phyloP scores from a whole-genome alignment of 2,797 vertebrate species.

The Myotis planiceps region DNA sequence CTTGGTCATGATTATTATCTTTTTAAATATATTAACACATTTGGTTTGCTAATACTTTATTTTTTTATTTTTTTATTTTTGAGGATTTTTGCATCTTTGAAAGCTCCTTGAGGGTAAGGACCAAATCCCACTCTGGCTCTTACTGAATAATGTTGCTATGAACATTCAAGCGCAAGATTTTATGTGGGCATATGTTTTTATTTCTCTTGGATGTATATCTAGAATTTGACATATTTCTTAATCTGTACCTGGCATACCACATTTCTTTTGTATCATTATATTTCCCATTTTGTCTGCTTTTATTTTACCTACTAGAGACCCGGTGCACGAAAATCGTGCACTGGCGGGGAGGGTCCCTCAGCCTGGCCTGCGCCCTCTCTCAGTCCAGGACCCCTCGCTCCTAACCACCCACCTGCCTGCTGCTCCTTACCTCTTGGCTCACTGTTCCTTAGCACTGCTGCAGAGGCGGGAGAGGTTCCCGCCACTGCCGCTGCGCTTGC shows the following conservation, averaged over 20 bases:
- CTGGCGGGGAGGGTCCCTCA: too few relatives aligned
- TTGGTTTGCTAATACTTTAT: neutral
- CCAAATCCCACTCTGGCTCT: neutral
- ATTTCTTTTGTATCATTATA: neutral
- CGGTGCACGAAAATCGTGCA: too few relatives aligned
- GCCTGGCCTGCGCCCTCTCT: too few relatives aligned
- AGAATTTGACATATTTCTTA: conserved; percentile 46
- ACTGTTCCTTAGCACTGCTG: too few relatives aligned
- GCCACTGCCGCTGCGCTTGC: too few relatives aligned
- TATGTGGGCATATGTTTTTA: neutral
- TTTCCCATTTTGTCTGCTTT: neutral
- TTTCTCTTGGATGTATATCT: neutral
- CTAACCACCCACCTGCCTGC: too few relatives aligned
- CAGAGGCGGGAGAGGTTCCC: too few relatives aligned
- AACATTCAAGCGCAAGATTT: neutral
- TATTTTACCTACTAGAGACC: neutral
- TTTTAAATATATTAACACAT: neutral
- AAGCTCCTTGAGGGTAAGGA: neutral
- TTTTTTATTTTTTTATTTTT: neutral
- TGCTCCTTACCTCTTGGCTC: too few relatives aligned
- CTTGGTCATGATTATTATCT: neutral
- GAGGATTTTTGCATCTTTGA: conserved; percentile 14
- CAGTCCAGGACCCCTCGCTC: too few relatives aligned
- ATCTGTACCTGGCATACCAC: neutral
- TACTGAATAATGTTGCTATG: neutral